Evolutionary conservation across 2,888 invertebrate species (phyloP).

Genomic region (Dermolepida albohirtum): DNA sequence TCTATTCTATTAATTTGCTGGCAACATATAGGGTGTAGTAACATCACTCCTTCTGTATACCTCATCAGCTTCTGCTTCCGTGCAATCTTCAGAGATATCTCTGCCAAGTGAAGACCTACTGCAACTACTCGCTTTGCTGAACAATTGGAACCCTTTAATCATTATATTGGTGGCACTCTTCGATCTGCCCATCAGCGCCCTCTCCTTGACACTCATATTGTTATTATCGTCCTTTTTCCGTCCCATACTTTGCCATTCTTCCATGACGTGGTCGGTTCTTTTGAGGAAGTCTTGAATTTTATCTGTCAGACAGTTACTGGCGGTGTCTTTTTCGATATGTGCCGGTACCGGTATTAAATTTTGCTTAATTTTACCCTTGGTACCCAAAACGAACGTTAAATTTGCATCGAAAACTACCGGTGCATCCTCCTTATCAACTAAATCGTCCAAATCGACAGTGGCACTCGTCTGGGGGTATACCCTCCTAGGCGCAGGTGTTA

Average conservation of each 20-base stretch:
- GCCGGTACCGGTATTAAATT: constrained; percentile 80
- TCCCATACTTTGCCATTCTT: constrained; percentile 84
- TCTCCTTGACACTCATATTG: constrained; percentile 31
- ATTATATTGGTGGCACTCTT: constrained; percentile 85
- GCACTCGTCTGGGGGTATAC: constrained; percentile 70
- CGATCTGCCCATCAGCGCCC: constrained; percentile 68
- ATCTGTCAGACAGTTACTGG: constrained; percentile 79
- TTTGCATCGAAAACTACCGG: constrained; percentile 87
- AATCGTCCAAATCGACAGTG: constrained; percentile 69
- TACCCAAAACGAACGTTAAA: constrained; percentile 81
- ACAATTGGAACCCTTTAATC: constrained; percentile 84
- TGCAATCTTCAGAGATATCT: constrained; percentile 72
- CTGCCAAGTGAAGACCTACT: constrained; percentile 21
- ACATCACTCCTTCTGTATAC: constrained; percentile 60
- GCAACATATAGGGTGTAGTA: constrained; percentile 26
- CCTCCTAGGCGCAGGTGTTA: constrained; percentile 70
- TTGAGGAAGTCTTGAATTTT: constrained; percentile 85
- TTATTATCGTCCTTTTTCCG: constrained; percentile 65
- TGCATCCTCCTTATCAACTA: constrained; percentile 76
- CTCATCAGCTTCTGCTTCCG: constrained; percentile 73
- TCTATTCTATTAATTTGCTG: constrained; percentile 19
- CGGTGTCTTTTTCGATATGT: constrained; percentile 80
- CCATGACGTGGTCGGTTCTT: constrained; percentile 88
- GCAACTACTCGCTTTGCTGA: constrained; percentile 70
- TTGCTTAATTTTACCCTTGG: constrained; percentile 75